These are phyloP conservation scores for Teleogryllus occipitalis DNA, from an alignment of 1,140 invertebrate genomes.

Conservation along the genomic window DNA sequence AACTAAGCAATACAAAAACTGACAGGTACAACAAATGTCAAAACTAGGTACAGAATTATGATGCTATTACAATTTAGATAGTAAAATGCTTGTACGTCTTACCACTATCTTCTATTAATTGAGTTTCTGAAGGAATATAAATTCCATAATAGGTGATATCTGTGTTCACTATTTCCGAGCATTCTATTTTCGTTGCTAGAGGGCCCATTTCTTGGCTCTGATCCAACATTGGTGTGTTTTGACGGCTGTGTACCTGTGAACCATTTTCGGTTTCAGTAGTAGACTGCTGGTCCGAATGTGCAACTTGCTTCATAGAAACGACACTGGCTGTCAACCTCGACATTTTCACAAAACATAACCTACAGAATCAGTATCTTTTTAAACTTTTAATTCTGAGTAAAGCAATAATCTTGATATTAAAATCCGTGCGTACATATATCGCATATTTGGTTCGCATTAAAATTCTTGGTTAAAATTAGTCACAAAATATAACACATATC, in stretches of 20 bases:
- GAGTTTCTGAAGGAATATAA: conserved; percentile 30
- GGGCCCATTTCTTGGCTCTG: conserved; percentile 13
- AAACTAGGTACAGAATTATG: conserved; percentile 13
- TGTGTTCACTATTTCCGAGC: neutral
- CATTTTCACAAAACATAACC: neutral
- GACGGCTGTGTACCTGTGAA: neutral
- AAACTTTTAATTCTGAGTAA: too few relatives aligned
- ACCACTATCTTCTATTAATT: conserved; percentile 24
- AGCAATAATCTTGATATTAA: too few relatives aligned
- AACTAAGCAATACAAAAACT: conserved; percentile 16
- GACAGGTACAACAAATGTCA: conserved; percentile 14
- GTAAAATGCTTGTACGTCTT: conserved; percentile 15
- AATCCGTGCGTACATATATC: too few relatives aligned
- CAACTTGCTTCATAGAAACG: neutral
- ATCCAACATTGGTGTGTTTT: neutral
- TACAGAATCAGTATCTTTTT: neutral
- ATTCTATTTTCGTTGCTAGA: neutral
- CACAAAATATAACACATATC: neutral
- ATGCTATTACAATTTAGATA: conserved; percentile 19
- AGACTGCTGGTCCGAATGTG: neutral
- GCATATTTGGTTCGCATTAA: too few relatives aligned
- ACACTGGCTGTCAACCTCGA: neutral
- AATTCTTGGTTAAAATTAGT: neutral
- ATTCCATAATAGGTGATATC: conserved; percentile 32
- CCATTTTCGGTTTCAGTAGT: neutral